Evolutionary conservation across 2,797 vertebrate species (phyloP).

Genomic region (Potorous gilbertii): DNA sequence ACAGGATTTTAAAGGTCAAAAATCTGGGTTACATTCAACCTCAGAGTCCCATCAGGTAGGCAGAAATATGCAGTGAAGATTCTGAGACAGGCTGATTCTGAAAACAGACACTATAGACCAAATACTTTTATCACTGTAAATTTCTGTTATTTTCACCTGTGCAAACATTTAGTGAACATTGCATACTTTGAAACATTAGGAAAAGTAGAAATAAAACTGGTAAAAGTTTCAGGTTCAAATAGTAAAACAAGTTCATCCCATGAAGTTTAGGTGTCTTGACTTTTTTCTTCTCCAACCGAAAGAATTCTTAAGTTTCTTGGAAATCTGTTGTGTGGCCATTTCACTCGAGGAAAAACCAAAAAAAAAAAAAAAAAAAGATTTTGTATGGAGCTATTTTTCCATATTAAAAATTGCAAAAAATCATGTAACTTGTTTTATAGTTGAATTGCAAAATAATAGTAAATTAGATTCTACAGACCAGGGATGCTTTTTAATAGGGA

Average conservation of each 20-base stretch:
- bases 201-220: not conserved
- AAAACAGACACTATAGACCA: not conserved
- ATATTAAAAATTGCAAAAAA: not conserved
- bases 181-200: not conserved
- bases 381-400: not conserved
- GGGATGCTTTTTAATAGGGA: not conserved
- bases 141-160: not conserved
- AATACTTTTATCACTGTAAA: not conserved
- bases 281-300: not conserved
- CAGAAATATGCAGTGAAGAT: not conserved
- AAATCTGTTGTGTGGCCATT: not conserved
- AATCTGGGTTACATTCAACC: not conserved
- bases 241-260: conserved; percentile 1
- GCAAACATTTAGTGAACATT: not conserved
- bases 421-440: not conserved
- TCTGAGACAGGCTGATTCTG: not conserved
- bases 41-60: not conserved
- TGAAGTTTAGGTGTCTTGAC: conserved; percentile 13
- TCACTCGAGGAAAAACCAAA: not conserved
- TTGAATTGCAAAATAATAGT: not conserved
- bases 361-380: not conserved
- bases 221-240: conserved; percentile 19
- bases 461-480: not conserved
- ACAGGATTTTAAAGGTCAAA: conserved; percentile 16
- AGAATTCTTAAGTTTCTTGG: not conserved